Evolutionary conservation across 2,888 invertebrate genomes (phyloP).

Genomic region (Platerodrilus igneus): DNA sequence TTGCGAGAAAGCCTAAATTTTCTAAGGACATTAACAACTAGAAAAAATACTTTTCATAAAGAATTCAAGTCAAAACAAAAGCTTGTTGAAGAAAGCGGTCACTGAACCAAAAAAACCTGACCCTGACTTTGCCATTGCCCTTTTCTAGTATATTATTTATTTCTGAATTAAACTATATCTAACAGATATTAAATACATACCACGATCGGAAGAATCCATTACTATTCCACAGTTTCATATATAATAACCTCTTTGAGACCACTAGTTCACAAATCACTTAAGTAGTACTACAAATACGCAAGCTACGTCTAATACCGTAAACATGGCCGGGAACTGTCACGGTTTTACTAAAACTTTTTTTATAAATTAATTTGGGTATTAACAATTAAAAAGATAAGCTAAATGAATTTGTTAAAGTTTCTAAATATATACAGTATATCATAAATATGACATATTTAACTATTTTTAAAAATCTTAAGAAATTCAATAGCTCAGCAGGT

Average conservation of each 20-base stretch:
- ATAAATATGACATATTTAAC: no score
- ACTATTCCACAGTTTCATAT: constrained; percentile 24
- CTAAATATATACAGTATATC: no score
- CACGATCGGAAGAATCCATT: constrained; percentile 44
- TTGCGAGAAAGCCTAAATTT: no score
- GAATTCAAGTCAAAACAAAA: constrained; percentile 8
- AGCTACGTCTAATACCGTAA: constrained; percentile 46
- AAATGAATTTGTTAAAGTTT: no score
- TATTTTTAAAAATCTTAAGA: no score
- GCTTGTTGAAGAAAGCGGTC: constrained; percentile 50
- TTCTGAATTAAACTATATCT: constrained; percentile 26
- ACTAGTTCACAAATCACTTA: constrained; percentile 36
- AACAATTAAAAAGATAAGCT: no score
- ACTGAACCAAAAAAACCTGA: constrained; percentile 58
- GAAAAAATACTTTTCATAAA: no score
- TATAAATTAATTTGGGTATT: no score
- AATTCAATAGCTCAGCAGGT: no score
- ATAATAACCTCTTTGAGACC: no score
- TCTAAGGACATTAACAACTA: no score
- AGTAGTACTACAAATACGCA: constrained; percentile 41
- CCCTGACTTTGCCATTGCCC: constrained; percentile 61
- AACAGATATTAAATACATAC: constrained; percentile 37
- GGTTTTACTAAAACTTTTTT: no score
- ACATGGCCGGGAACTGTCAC: constrained; percentile 40
- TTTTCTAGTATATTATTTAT: constrained; percentile 46